A percentile compares a stretch with the other conserved stretches of the same genome.
Evolutionary conservation across 2,888 invertebrate genomes (phyloP).

Genomic region (Scotopteryx bipunctaria): DNA sequence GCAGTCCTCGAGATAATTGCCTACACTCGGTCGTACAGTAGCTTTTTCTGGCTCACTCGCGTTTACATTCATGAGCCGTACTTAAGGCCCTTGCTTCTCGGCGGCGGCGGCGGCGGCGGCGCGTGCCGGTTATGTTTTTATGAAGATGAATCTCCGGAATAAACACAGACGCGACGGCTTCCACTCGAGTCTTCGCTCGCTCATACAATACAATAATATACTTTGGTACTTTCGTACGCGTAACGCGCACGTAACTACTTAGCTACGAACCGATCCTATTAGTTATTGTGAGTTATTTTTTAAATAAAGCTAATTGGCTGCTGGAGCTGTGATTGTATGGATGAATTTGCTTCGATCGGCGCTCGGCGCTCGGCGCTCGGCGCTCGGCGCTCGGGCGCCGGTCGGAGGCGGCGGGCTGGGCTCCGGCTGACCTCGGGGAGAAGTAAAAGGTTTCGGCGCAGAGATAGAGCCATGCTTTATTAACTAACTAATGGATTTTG

Average conservation of each 20-base stretch:
- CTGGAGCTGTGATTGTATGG: neutral
- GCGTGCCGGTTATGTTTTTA: slow-evolving; percentile 1
- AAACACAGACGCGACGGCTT: neutral
- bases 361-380: no score
- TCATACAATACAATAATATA: neutral
- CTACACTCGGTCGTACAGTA: slow-evolving; percentile 1
- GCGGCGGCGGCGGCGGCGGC: neutral
- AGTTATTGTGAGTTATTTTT: neutral
- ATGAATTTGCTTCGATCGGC: neutral
- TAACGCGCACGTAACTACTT: no score
- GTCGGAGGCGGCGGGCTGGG: neutral
- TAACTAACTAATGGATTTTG: neutral
- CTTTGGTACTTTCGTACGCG: neutral
- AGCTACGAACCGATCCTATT: no score
- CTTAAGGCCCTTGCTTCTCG: neutral
- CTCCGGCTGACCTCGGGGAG: neutral
- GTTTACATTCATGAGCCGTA: slow-evolving; percentile 1
- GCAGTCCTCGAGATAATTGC: slow-evolving; percentile 7
- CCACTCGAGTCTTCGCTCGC: neutral
- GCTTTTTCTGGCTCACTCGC: slow-evolving; percentile 6
- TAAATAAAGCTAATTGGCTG: slow-evolving; percentile 1
- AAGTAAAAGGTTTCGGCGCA: neutral
- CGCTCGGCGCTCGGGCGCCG: no score
- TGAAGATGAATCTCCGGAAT: slow-evolving; percentile 2
- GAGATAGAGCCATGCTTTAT: neutral